Conservation (phyloP, 2,113 vertebrate species). For the Phyllostomus hastatus region DNA sequence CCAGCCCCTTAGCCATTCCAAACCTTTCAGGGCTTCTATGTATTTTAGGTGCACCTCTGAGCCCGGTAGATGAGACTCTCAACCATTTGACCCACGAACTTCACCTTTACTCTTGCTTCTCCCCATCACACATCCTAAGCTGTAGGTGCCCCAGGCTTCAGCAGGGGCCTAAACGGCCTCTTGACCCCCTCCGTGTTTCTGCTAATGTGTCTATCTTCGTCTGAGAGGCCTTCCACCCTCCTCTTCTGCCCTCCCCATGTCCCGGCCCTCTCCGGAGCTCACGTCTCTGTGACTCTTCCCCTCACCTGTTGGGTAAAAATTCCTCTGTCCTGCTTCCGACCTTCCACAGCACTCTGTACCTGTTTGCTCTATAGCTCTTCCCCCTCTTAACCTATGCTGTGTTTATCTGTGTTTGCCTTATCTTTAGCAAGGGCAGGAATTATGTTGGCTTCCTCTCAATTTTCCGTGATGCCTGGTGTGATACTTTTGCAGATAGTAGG, state of each 20-base stretch:
- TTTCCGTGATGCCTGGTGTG: constrained; percentile 26
- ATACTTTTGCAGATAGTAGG: constrained; percentile 70
- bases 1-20: not conserved
- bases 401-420: constrained; percentile 36
- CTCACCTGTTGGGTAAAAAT: not conserved
- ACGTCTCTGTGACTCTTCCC: not conserved
- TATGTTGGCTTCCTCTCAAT: constrained; percentile 23
- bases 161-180: not conserved
- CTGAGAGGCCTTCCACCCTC: not conserved
- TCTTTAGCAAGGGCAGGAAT: constrained; percentile 43
- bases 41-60: not conserved
- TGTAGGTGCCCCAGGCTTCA: not conserved
- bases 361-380: not conserved
- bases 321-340: not conserved
- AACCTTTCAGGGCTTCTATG: not conserved
- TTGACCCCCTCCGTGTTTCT: not conserved
- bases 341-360: not conserved
- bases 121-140: not conserved
- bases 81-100: not conserved
- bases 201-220: not conserved
- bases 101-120: not conserved
- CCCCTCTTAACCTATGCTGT: not conserved
- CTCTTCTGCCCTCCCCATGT: not conserved
- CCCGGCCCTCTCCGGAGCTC: not conserved
- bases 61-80: not conserved